phyloP scores from a whole-genome alignment of 92 coral and sea anemone species.

The Muricea muricata region DNA sequence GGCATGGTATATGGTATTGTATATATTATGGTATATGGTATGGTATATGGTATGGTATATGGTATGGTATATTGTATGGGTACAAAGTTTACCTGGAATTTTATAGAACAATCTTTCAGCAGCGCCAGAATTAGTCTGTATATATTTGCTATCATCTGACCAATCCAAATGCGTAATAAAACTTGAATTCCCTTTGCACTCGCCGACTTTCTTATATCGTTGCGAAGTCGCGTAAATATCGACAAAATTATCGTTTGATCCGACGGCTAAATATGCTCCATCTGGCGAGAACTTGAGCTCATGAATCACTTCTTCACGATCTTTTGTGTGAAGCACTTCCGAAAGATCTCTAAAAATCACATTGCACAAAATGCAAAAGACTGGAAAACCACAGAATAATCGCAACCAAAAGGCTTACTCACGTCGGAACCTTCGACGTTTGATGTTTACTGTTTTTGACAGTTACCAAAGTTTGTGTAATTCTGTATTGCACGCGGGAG shows the following conservation, averaged over 20 bases:
- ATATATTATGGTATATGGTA: not conserved
- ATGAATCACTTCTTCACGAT: slow-evolving; percentile 94
- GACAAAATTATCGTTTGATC: slow-evolving; percentile 99
- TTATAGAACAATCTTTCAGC: slow-evolving; percentile 93
- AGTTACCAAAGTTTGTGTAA: no score
- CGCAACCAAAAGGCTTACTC: no score
- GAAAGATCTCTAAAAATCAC: slow-evolving; percentile 87
- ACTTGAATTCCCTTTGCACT: slow-evolving; percentile 97
- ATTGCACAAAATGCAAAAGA: no score
- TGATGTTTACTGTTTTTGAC: no score
- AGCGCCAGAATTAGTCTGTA: slow-evolving; percentile 98
- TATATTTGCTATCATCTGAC: slow-evolving; percentile 95
- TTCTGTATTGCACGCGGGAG: no score
- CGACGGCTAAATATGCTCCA: slow-evolving; percentile 95
- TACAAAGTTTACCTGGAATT: slow-evolving; percentile 77
- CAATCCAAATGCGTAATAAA: slow-evolving; percentile 98
- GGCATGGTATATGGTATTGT: slow-evolving; percentile 17
- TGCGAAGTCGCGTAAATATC: slow-evolving; percentile 94
- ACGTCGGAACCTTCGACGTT: no score
- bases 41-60: slow-evolving; percentile 18
- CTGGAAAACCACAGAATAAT: not conserved
- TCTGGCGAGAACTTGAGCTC: slow-evolving; percentile 98
- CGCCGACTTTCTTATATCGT: slow-evolving; percentile 98
- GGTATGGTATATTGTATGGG: slow-evolving; percentile 19
- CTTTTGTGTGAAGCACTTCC: slow-evolving; percentile 84